Evolutionary conservation across 2,888 invertebrate genomes (phyloP).

Genomic region (Azorinus chamasolen): DNA sequence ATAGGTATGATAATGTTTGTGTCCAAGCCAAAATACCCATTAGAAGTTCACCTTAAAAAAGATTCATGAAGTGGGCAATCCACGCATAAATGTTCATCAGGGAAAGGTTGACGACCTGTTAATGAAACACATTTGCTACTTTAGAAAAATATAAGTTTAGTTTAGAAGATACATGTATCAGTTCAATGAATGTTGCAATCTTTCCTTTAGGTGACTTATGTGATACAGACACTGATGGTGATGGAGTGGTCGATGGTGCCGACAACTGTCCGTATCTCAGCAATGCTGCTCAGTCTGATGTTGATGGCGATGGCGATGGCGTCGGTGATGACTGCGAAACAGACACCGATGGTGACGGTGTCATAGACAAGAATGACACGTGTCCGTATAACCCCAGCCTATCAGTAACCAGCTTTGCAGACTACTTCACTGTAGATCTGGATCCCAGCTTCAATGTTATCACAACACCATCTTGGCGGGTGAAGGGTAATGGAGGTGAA

Average conservation of each 20-base stretch:
- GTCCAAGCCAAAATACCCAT: too few species aligned
- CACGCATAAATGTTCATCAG: too few species aligned
- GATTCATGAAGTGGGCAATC: too few species aligned
- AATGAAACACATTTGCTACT: too few species aligned
- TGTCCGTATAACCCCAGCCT: conserved; percentile 90
- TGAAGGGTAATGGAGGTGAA: conserved; percentile 70
- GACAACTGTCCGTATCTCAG: conserved; percentile 93
- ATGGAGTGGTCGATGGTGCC: conserved; percentile 90
- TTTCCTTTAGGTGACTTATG: too few species aligned
- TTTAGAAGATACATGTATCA: too few species aligned
- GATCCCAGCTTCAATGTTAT: conserved; percentile 61
- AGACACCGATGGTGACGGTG: conserved; percentile 94
- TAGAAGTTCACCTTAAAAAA: too few species aligned
- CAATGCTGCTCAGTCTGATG: conserved; percentile 91
- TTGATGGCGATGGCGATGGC: conserved; percentile 92
- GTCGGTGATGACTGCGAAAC: conserved; percentile 94
- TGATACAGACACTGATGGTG: too few species aligned
- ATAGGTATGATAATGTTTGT: too few species aligned
- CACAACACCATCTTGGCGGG: conserved; percentile 61
- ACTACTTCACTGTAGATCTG: conserved; percentile 66
- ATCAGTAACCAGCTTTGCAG: conserved; percentile 55
- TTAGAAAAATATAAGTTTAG: too few species aligned
- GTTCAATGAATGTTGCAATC: too few species aligned
- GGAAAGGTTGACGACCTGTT: too few species aligned
- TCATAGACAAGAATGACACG: conserved; percentile 93